Evolutionary conservation across 1,140 invertebrate species (phyloP), one percentile per base, ranked within the genome.

Genomic region (Pantala flavescens): DNA sequence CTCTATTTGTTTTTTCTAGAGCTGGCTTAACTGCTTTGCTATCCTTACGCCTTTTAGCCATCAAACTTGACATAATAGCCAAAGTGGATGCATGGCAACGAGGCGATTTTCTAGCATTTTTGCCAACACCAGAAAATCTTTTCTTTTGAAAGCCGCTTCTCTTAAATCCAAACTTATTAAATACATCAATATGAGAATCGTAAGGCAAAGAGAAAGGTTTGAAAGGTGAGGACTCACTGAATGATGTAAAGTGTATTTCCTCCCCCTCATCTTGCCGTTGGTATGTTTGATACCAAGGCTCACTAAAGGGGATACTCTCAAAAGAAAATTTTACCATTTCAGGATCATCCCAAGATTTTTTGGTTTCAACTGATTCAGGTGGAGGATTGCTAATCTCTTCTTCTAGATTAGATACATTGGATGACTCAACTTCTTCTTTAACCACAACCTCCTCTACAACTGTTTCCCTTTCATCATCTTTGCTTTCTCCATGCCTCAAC

Each of bases 51-150:
- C 24, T 85, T 73, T 87, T 83, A 12, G 88, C 84, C 14, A 88
- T 82, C 28, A 90, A 80, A 72, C 88, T 88, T 74, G 89, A 90
- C 76, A 94, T 87, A 74, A 94, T 91, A 0, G 92, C 93, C 43
- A 93, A 80, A 0, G 93, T 94, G 0, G 91, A 93, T 0, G 92
- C 92, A 79, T 94, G 93, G 80, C 93, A 93, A 36, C 93, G 83
- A 0, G 93, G 93, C 3, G 91, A 93, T 78, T 94, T 93, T n/a
- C 92, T 83, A 0, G 92, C 90, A 75, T 89, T 89, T 76, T 86
- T 83, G 28, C 23, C 79, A 77, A 23, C 78, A 71, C 24, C 77
- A 78, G 21, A 79, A 77, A 5, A 80, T 23, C 12, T 77, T 73
- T 63, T 63, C 12, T 21, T 63, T 12, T 63, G 49, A 63, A 19